Evolutionary conservation across 2,888 invertebrate species (phyloP), one percentile per base, ranked within the genome.

Genomic region (Brachyptera putata): DNA sequence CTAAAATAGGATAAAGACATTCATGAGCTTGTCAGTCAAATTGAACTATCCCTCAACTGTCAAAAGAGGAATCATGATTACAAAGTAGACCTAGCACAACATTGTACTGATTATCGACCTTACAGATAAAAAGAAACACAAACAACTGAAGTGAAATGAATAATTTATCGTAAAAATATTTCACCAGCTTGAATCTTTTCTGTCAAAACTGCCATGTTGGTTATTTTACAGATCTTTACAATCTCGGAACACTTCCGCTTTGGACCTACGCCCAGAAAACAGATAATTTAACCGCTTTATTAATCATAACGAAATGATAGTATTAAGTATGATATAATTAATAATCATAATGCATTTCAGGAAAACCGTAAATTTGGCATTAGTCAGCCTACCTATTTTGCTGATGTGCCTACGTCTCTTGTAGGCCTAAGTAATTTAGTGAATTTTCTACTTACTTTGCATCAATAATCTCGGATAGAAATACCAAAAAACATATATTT

Each of bases 171-270:
- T n/a, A 24, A 39, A 24, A 41, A 48, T 46, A 22, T 46, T 53
- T 53, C 22, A 34, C 53, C 53, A 53, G 53, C 34, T 53, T 53
- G 53, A 34, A 53, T 36, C 34, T 36, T 34, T 53, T 16, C 64
- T 66, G 65, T 66, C 65, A 66, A n/a, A 66, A 66, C 66, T 65
- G 66, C 65, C 65, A 65, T 66, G 63, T 65, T 65, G 65, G 64
- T 66, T 65, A 61, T 60, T 61, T 48, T 37, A 26, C 39, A 26
- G 37, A 30, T 58, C 58, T 58, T 50, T 48, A 56, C 60, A 58
- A 50, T 57, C 63, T 59, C 57, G 46, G 36, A 57, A 63, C 57
- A 66, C 66, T 64, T 64, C 64, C 65, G 64, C 63, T 64, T 60
- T 64, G 62, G 63, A 63, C 56, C 63, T 63, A 59, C 64, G 65